Percentiles rank a stretch among this genome's conserved stretches.
Conservation (phyloP, 2,888 invertebrate species). For the Catotricha subobsoleta region DNA sequence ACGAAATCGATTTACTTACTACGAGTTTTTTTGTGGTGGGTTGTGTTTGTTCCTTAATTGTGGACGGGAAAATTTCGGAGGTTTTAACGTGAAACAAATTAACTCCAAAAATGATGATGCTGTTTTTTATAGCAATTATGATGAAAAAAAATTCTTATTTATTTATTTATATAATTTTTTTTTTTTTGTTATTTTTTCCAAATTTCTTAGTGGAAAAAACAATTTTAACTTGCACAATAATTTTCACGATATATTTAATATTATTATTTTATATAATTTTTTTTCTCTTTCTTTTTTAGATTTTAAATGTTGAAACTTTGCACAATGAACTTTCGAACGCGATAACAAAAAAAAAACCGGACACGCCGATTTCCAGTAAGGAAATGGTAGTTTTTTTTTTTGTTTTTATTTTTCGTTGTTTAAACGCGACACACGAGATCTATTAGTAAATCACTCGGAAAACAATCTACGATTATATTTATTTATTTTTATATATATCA, state of each 20-base stretch:
- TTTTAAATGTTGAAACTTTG: neutral
- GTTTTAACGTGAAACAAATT: constrained; percentile 31
- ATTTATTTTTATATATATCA: no score
- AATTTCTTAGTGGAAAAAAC: constrained; percentile 1
- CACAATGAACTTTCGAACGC: no score
- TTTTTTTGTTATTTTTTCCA: constrained; percentile 8
- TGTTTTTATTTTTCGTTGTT: no score
- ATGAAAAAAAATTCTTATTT: neutral
- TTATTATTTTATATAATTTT: neutral
- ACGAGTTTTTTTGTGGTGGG: constrained; percentile 29
- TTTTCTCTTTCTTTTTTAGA: neutral
- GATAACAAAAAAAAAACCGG: no score
- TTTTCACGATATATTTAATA: neutral
- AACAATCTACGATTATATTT: no score
- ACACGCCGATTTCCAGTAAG: no score
- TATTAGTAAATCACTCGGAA: no score
- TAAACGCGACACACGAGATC: no score
- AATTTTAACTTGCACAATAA: neutral
- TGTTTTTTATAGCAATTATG: constrained; percentile 3
- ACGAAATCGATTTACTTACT: constrained; percentile 20
- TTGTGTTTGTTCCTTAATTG: constrained; percentile 30
- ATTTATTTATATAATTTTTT: neutral
- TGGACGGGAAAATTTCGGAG: constrained; percentile 26
- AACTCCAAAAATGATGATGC: constrained; percentile 22
- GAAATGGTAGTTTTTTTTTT: no score